Conservation (phyloP, 2,888 invertebrate genomes). For the Andrena trimmerana region DNA sequence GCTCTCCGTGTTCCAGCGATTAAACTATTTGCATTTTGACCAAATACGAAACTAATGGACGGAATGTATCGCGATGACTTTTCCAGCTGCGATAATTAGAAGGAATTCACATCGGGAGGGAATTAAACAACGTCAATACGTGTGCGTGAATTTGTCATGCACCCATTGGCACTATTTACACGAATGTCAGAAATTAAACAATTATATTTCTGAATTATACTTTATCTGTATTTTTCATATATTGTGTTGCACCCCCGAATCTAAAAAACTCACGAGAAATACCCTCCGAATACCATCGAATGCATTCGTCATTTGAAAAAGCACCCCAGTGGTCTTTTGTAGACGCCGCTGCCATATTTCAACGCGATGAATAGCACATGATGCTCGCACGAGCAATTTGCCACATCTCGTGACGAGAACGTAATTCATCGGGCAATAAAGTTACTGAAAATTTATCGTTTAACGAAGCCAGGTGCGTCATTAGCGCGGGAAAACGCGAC, state of each 20-base stretch:
- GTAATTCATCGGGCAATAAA: too few species aligned
- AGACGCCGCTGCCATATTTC: neutral
- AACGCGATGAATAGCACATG: neutral
- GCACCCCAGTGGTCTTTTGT: too few species aligned
- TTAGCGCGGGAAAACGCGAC: neutral
- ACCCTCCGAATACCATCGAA: too few species aligned
- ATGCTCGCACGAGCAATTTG: too few species aligned
- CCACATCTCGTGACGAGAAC: too few species aligned
- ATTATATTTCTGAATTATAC: too few species aligned
- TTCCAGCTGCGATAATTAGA: neutral
- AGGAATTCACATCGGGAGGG: constrained; percentile 1
- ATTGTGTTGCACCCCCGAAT: too few species aligned
- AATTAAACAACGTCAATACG: neutral
- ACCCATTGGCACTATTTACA: neutral
- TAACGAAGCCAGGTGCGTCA: neutral
- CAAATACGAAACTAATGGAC: neutral
- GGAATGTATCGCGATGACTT: neutral
- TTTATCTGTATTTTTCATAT: too few species aligned
- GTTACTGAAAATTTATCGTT: too few species aligned
- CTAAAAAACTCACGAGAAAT: too few species aligned
- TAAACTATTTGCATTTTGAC: constrained; percentile 23
- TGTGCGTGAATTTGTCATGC: neutral
- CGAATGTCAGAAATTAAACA: neutral
- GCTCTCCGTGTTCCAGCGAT: constrained; percentile 32
- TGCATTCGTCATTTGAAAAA: too few species aligned